Evolutionary conservation across 2,888 invertebrate species (phyloP), one percentile per base, ranked within the genome.

Genomic region (Drosophila stalkeri): DNA sequence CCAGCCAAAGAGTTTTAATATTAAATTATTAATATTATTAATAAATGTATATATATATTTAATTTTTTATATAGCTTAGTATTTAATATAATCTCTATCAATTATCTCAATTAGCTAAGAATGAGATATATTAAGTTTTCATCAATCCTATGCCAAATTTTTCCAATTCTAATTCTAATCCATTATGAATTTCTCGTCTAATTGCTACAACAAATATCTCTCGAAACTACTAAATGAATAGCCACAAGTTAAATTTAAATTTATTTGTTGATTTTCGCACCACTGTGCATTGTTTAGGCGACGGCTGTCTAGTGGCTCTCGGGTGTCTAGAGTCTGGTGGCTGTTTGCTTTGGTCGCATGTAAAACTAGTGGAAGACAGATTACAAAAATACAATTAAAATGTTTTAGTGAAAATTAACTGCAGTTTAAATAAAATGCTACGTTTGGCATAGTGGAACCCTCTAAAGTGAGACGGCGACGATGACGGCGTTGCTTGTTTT

Each of bases 331-430:
- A 47, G 43, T 18, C 39, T 39, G 18, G 23, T 54, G 64, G 62
- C 55, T 59, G 49, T 74, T 64, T 70, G 64, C 52, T 41, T 65
- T 66, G 61, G 77, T 57, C 77, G 75, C 75, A 82, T 74, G 82
- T 74, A 67, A 75, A 86, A 89, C 83, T 85, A 75, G 82, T 82
- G 59, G 72, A 85, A 87, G 86, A 87, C 88, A 87, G 87, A 89
- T 87, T 88, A 86, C 86, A 83, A 71, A 87, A 89, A 89, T 89
- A 89, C 89, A 89, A 88, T 88, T 88, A 88, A 87, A 87, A 89
- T 87, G 87, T 86, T 89, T 89, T 85, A 87, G 88, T 86, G 85
- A 73, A 85, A 87, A 89, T 87, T 87, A 89, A 87, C 89, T 87
- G 87, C 85, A 89, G 89, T 85, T 86, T 89, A 86, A 86, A 86